These are phyloP conservation scores for Cepphus grylle DNA, from an alignment of 2,113 vertebrate species.

Conservation along the genomic window DNA sequence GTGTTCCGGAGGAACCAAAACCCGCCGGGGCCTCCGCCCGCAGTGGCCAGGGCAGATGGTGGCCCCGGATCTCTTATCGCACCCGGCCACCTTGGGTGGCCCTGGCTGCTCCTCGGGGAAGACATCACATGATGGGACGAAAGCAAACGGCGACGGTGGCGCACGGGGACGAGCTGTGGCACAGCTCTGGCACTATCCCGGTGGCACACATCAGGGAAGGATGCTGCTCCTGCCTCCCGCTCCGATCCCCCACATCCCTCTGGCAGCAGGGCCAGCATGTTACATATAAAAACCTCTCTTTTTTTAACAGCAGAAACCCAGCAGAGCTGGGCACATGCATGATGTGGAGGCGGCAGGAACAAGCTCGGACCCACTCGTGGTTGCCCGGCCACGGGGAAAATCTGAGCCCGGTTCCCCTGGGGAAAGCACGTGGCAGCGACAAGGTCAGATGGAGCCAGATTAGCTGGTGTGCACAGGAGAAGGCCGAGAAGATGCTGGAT, in stretches of 20 bases:
- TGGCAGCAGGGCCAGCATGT: fast-evolving
- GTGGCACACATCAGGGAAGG: neutral
- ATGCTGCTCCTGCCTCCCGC: neutral
- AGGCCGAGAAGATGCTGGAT: neutral
- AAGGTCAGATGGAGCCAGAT: conserved; percentile 42
- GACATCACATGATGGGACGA: neutral
- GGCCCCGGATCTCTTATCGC: conserved; percentile 44
- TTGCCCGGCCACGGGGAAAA: neutral
- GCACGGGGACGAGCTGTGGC: neutral
- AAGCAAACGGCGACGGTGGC: neutral
- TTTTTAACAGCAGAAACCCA: neutral
- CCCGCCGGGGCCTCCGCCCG: neutral
- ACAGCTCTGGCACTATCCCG: neutral
- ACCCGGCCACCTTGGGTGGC: conserved; percentile 24
- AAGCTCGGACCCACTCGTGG: fast-evolving
- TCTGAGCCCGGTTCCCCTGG: neutral
- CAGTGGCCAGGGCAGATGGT: neutral
- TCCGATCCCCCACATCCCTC: neutral
- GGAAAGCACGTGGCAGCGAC: neutral
- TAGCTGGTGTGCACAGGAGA: neutral
- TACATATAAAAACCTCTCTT: neutral
- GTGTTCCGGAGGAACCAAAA: neutral
- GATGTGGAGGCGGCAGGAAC: fast-evolving
- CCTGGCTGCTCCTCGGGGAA: neutral
- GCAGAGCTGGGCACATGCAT: fast-evolving